Base-by-base conservation (phyloP, 2,888 invertebrate species). In the Gari tellinella region DNA sequence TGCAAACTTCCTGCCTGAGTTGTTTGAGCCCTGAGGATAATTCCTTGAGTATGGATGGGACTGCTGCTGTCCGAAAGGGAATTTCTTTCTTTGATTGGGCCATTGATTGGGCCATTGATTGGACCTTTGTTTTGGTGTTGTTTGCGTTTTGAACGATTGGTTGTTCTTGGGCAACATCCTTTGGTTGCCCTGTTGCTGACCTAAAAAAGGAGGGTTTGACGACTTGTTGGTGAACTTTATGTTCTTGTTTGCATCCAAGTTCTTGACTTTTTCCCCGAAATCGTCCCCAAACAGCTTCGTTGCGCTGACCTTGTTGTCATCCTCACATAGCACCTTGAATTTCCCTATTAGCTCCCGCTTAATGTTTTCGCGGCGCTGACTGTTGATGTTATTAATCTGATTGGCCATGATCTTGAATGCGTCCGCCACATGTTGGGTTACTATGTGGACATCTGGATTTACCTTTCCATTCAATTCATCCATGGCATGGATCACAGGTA, bases 281-380 rank as follows among this genome's bases (percentile, higher is more conserved):
- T 49, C 25, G 5, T 49, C 49, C 3, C 49, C 49, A 45, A 45
- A 45, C 17, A 45, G 17, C 5, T n/a, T n/a, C 17, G 45, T 45
- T 8, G 10, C 17, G 10, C n/a, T n/a, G 7, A 45, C 17, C 7
- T 15, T 15, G 17, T 45, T 8, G 17, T 8, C 17, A 7, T 8
- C 45, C 7, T 8, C 17, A 45, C 45, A 45, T 8, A 45, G n/a
- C 17, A 7, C 17, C 10, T n/a, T 17, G 48, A 48, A 48, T 21
- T 14, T 48, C 2, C 2, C 2, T 5, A 19, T 19, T 2, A 48
- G 48, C 14, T 48, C 48, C 23, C 19, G 17, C 21, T 19, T 48
- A 19, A 48, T 19, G 14, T 3, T 19, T 19, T 48, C 48, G 7
- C 23, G 4, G 19, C 21, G 17, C 21, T 48, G 48, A 2, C 2